phyloP scores from a whole-genome alignment of 2,797 vertebrate species.

The Dallia pectoralis region DNA sequence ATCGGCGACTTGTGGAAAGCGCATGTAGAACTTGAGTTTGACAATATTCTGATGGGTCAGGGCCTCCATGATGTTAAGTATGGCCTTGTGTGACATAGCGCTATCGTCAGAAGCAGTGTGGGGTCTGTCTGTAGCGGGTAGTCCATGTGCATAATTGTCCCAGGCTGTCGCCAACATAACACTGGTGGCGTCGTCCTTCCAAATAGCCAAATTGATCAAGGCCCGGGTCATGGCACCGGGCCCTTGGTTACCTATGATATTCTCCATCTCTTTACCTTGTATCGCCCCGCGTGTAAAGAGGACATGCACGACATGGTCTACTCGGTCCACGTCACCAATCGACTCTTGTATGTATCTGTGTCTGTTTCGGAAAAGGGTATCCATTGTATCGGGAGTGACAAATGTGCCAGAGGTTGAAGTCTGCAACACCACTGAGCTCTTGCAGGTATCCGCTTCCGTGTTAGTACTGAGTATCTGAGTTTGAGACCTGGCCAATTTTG shows the following conservation, averaged over 20 bases:
- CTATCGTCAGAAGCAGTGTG: no score
- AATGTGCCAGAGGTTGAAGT: not conserved
- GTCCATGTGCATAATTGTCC: not conserved
- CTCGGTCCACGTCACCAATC: not conserved
- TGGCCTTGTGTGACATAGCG: no score
- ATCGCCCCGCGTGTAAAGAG: not conserved
- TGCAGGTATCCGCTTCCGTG: no score
- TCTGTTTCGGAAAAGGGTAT: not conserved
- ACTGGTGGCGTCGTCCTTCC: not conserved
- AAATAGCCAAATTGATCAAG: not conserved
- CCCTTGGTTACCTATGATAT: not conserved
- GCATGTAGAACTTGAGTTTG: no score
- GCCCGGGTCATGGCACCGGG: not conserved
- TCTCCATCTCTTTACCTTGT: not conserved
- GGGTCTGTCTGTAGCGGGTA: no score
- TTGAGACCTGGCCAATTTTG: no score
- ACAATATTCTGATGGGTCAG: no score
- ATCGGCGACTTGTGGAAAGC: no score
- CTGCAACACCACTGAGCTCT: no score
- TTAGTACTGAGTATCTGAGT: no score
- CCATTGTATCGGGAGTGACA: not conserved
- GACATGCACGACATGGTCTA: not conserved
- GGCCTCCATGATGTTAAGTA: no score
- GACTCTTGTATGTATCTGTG: not conserved
- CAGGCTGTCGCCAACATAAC: not conserved